phyloP scores from a whole-genome alignment of 2,797 vertebrate genomes.

The Pantherophis alleghaniensis region DNA sequence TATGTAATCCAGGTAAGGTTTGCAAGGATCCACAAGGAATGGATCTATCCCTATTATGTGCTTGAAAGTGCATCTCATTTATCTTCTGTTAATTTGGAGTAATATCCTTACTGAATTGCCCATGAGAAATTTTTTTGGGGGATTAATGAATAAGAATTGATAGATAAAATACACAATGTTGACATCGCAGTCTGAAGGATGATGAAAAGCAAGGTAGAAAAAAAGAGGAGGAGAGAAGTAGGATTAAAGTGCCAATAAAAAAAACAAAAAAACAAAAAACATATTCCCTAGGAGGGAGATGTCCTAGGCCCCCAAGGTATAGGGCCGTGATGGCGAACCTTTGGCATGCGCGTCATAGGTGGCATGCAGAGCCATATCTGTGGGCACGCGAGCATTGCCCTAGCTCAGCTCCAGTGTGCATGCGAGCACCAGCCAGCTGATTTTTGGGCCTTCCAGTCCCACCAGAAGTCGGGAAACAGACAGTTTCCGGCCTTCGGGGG shows the following conservation, averaged over 20 bases:
- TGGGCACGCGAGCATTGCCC: too few species aligned
- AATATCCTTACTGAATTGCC: not conserved
- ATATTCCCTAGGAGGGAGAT: too few species aligned
- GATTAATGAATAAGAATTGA: not conserved
- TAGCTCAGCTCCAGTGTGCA: too few species aligned
- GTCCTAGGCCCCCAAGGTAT: not conserved
- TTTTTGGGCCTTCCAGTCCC: too few species aligned
- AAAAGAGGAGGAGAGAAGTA: not conserved
- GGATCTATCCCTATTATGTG: not conserved
- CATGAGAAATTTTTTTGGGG: not conserved
- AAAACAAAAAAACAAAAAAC: not conserved
- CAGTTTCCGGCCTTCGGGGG: too few species aligned
- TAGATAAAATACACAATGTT: not conserved
- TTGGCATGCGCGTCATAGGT: too few species aligned
- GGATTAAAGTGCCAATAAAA: not conserved
- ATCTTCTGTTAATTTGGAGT: not conserved
- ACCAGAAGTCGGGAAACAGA: too few species aligned
- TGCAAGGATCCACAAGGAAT: not conserved
- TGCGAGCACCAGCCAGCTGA: too few species aligned
- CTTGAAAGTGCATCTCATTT: not conserved
- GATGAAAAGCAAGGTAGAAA: not conserved
- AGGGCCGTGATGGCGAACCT: not conserved
- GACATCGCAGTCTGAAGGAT: not conserved
- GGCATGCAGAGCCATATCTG: too few species aligned
- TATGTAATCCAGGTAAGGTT: not conserved